Percentiles rank a stretch among this genome's conserved stretches.
phyloP scores from a whole-genome alignment of 2,113 vertebrate genomes.

The Trematomus loennbergii region DNA sequence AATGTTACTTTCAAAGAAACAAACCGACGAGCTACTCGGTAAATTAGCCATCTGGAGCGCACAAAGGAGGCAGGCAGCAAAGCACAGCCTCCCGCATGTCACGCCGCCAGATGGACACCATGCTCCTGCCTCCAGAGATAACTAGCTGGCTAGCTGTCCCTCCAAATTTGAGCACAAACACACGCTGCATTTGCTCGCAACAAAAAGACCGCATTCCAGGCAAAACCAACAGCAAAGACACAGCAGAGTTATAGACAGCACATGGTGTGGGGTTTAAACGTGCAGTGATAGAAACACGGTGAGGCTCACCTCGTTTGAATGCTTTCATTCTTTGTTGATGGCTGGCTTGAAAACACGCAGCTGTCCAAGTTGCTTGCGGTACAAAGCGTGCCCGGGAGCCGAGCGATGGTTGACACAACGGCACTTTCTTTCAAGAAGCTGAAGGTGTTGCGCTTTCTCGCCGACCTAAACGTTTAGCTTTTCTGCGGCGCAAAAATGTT shows the following conservation, averaged over 20 bases:
- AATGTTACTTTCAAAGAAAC: background rate
- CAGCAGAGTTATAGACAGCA: background rate
- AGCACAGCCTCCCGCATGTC: conserved; percentile 69
- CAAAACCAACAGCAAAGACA: conserved; percentile 56
- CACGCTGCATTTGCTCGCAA: conserved; percentile 73
- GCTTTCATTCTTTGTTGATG: conserved; percentile 87
- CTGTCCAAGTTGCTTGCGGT: conserved; percentile 81
- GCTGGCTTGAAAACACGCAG: conserved; percentile 70
- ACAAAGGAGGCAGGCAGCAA: conserved; percentile 69
- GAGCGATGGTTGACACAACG: conserved; percentile 70
- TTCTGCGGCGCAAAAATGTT: background rate
- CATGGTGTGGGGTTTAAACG: background rate
- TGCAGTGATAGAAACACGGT: background rate
- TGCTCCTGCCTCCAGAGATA: conserved; percentile 75
- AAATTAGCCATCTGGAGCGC: conserved; percentile 67
- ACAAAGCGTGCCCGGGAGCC: conserved; percentile 78
- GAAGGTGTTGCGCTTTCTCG: conserved; percentile 40
- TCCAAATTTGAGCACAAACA: conserved; percentile 80
- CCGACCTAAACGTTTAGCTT: conserved; percentile 11
- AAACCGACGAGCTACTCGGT: conserved; percentile 9
- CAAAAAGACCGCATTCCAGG: conserved; percentile 71
- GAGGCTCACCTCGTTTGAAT: conserved; percentile 83
- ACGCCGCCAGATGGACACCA: conserved; percentile 84
- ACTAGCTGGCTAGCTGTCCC: conserved; percentile 81
- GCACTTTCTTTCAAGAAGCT: conserved; percentile 64